Conservation (phyloP, 2,888 invertebrate genomes). For the Deroplatys truncata region DNA sequence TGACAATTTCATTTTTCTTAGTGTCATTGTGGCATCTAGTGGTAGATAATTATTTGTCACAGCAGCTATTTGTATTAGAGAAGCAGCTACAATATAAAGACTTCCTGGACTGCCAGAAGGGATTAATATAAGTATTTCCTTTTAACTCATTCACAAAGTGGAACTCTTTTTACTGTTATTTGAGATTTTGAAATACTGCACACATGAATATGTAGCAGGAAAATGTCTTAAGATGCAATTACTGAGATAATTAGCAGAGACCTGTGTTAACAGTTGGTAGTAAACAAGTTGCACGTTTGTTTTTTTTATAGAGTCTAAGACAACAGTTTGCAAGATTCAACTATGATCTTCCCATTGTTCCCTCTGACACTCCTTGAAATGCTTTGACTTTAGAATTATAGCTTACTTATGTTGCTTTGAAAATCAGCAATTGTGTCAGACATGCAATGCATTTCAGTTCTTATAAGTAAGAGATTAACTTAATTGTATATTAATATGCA, state of each 20-base stretch:
- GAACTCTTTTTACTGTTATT: background rate
- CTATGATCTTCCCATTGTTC: background rate
- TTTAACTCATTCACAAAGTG: background rate
- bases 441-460: background rate
- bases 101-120: background rate
- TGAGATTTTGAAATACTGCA: too few species aligned
- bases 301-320: too few species aligned
- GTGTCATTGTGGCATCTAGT: too few species aligned
- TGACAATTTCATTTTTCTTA: background rate
- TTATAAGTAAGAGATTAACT: background rate
- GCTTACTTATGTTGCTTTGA: background rate
- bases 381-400: background rate
- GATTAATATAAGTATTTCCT: background rate
- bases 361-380: background rate
- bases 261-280: too few species aligned
- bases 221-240: background rate
- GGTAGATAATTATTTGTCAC: too few species aligned
- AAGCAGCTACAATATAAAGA: background rate
- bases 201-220: background rate
- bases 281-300: too few species aligned
- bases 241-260: background rate
- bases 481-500: background rate
- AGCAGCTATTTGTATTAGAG: too few species aligned
- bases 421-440: background rate
- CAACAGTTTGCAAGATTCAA: too few species aligned